These are phyloP conservation scores for Chaitophorus viminalis DNA, from an alignment of 2,888 invertebrate genomes.

Conservation along the genomic window DNA sequence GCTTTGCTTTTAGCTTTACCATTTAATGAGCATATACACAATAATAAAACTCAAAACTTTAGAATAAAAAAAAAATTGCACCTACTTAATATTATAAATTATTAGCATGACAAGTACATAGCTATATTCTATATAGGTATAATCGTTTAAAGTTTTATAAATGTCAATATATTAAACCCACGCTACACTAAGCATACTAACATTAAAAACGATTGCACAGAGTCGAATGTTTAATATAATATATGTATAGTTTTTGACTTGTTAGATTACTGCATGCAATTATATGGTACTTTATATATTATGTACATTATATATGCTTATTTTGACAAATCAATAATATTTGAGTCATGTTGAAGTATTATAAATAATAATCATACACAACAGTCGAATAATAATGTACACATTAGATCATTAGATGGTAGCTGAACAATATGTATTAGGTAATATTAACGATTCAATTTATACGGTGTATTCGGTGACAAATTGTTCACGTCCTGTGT, in stretches of 20 bases:
- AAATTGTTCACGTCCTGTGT: neutral
- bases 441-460: neutral
- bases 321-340: neutral
- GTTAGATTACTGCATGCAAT: neutral
- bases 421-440: neutral
- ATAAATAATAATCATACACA: neutral
- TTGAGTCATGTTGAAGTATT: neutral
- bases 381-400: neutral
- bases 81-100: too few relatives aligned
- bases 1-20: too few relatives aligned
- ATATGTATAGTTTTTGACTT: neutral
- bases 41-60: too few relatives aligned
- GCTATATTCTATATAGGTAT: too few relatives aligned
- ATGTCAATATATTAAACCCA: too few relatives aligned
- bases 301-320: neutral
- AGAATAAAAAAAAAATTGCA: too few relatives aligned
- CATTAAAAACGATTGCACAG: neutral
- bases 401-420: neutral
- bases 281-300: neutral
- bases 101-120: too few relatives aligned
- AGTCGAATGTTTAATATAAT: neutral
- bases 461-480: neutral
- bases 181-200: too few relatives aligned
- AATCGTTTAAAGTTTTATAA: too few relatives aligned
- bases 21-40: too few relatives aligned